Base-by-base conservation (phyloP, 2,797 vertebrate species). In the Valencia hispanica region DNA sequence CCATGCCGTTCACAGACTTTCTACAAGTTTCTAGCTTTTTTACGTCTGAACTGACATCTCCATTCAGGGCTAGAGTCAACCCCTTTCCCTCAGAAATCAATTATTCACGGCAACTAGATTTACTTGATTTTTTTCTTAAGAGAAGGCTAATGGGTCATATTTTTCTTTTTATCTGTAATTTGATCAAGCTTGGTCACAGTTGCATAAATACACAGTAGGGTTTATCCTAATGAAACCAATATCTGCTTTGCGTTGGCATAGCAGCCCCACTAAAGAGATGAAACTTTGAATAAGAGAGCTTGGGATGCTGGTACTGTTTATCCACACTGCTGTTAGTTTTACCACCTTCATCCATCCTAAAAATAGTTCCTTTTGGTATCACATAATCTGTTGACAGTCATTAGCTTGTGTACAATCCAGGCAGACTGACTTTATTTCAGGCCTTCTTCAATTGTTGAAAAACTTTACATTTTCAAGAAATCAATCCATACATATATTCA, bases 1-100 rank as follows among this genome's bases (percentile, higher is more conserved):
- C 11, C 41, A 43, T 8, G 55, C 27, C 18, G 27, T 17, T 7
- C 1, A 30, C 8, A 18, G 27, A 59, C 27, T 32, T 59, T n/a
- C 1, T 59, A 32, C 55, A 59, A 55, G n/a, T 18, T 27, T 59
- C 55, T 22, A 45, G 27, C 78, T 87, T 73, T 77, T 72, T 80
- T 61, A 32, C 41, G 74, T 0, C 4, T 75, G 15, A 81, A 18
- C 30, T 57, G 45, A 85, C 27, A 36, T 57, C 45, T 79, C 39
- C 57, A 1, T 75, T 57, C 1, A 11, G 43, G 1, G n/a, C 69
- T 25, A 30, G 61, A 30, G 11, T 3, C 27, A 77, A 45, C 20
- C 17, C 72, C 48, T 22, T 48, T 14, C 45, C 80, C 75, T 74
- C 25, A 45, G 81, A 76, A 77, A 86, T 88, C 78, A 81, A 84